These are phyloP conservation scores for Andrena bicolor DNA, from an alignment of 2,888 invertebrate genomes.

Conservation along the genomic window DNA sequence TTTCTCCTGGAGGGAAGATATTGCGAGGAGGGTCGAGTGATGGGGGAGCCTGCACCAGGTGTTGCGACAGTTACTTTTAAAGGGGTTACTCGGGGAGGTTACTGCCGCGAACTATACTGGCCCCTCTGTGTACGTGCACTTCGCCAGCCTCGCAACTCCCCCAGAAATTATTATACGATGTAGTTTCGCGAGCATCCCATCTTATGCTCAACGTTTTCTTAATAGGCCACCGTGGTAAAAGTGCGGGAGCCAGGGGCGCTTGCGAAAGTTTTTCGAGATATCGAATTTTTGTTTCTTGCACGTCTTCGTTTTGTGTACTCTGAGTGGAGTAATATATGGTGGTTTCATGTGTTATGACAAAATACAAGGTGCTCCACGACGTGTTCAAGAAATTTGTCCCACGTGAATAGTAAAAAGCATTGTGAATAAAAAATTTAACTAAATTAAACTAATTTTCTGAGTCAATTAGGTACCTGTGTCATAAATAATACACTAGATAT, in stretches of 20 bases:
- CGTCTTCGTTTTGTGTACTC: no score
- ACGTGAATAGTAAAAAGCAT: no score
- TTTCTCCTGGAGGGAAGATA: constrained; percentile 48
- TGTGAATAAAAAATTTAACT: no score
- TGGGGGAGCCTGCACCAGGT: constrained; percentile 73
- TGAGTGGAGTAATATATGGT: no score
- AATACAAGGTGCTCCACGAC: no score
- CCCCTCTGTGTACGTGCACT: constrained; percentile 46
- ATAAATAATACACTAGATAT: no score
- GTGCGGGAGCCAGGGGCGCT: neutral
- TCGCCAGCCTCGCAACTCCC: constrained; percentile 53
- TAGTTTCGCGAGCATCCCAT: constrained; percentile 40
- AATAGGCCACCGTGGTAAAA: constrained; percentile 37
- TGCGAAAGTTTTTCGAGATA: no score
- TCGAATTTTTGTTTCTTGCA: no score
- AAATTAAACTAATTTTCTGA: no score
- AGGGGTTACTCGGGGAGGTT: constrained; percentile 75
- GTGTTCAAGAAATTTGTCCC: no score
- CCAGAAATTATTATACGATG: constrained; percentile 70
- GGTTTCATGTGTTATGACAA: no score
- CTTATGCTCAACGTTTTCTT: constrained; percentile 44
- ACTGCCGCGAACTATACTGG: constrained; percentile 55
- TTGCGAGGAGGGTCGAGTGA: constrained; percentile 50
- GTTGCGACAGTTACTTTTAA: constrained; percentile 77
- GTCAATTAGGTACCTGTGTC: no score